Conservation (phyloP, 1,140 invertebrate species). For the Pogonus chalceus region DNA sequence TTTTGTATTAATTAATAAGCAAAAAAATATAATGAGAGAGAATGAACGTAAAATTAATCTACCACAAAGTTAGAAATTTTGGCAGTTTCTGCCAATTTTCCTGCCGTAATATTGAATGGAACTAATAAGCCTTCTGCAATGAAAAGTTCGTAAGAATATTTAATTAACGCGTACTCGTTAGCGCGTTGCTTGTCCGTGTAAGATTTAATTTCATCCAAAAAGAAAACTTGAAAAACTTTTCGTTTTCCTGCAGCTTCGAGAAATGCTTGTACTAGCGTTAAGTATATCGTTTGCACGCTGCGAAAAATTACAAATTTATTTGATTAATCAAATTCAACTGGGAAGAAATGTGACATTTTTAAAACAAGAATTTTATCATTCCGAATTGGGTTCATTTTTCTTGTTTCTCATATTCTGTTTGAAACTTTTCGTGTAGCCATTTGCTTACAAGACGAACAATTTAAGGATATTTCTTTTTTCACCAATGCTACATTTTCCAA, state of each 20-base stretch:
- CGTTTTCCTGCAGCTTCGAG: not conserved
- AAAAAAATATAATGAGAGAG: too few species aligned
- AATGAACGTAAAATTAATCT: too few species aligned
- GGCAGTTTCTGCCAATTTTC: too few species aligned
- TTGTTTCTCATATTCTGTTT: not conserved
- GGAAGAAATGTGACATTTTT: not conserved
- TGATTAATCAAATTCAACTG: not conserved
- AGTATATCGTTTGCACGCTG: not conserved
- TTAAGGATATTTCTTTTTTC: too few species aligned
- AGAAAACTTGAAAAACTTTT: not conserved
- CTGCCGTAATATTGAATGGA: too few species aligned
- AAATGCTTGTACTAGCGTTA: not conserved
- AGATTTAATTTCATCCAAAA: not conserved
- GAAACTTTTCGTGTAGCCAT: conserved; percentile 1
- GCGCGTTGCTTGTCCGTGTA: not conserved
- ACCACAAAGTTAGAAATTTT: too few species aligned
- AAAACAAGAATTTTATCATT: not conserved
- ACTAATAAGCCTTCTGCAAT: too few species aligned
- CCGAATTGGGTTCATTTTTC: not conserved
- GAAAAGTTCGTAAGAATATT: too few species aligned
- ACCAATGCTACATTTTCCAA: too few species aligned
- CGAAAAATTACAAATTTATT: not conserved
- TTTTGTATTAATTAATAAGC: too few species aligned
- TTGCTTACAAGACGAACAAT: not conserved
- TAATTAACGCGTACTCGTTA: not conserved